Conservation (phyloP, 64 coral and sea anemone species). For the Stylophora pistillata region DNA sequence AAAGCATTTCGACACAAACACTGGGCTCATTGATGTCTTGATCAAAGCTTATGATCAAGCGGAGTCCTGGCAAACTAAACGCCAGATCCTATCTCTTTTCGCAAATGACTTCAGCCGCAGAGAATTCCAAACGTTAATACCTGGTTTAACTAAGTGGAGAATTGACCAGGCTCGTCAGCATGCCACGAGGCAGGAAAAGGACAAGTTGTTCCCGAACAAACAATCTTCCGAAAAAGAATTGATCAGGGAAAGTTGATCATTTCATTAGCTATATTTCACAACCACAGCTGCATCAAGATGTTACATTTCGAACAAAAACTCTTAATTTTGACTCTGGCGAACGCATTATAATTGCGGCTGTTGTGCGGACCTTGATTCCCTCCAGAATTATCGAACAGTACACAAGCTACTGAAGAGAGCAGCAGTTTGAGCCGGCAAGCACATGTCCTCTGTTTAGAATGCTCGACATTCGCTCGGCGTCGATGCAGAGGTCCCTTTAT, state of each 20-base stretch:
- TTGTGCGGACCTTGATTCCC: constrained; percentile 15
- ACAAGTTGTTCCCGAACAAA: not conserved
- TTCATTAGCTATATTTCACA: not conserved
- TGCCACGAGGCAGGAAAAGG: constrained; percentile 26
- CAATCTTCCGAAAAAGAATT: constrained; percentile 17
- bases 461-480: too few species aligned
- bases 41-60: not conserved
- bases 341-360: not conserved
- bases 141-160: not conserved
- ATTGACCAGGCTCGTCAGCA: constrained; percentile 22
- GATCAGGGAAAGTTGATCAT: constrained; percentile 25
- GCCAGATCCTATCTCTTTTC: not conserved
- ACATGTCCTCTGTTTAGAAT: not conserved
- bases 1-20: not conserved
- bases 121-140: constrained; percentile 12
- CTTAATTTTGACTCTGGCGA: constrained; percentile 7
- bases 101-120: not conserved
- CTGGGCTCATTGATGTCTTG: not conserved
- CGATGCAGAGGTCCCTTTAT: too few species aligned
- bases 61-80: not conserved
- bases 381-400: constrained; percentile 44
- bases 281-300: constrained; percentile 38
- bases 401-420: constrained; percentile 1
- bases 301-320: constrained; percentile 22
- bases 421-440: constrained; percentile 29